Evolutionary conservation across 1,140 invertebrate species (phyloP).

Genomic region (Nephila pilipes): DNA sequence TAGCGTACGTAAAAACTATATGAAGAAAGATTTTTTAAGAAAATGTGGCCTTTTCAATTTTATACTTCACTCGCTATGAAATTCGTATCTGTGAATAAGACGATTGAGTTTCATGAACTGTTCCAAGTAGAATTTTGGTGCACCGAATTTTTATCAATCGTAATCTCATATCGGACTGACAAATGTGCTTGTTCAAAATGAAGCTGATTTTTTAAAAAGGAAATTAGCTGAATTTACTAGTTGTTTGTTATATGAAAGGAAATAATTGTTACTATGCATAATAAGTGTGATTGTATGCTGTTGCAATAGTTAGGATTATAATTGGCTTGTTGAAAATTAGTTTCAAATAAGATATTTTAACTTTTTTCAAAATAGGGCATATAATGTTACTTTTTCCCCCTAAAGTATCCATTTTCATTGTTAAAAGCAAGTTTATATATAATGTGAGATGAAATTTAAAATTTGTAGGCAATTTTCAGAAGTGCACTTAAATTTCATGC

Average conservation of each 20-base stretch:
- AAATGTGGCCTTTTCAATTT: too few relatives aligned
- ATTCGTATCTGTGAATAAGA: background rate
- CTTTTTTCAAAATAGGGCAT: background rate
- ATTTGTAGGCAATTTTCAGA: background rate
- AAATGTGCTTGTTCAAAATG: background rate
- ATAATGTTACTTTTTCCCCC: background rate
- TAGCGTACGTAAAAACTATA: background rate
- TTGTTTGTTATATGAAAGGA: background rate
- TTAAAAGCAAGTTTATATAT: background rate
- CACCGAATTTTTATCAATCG: background rate
- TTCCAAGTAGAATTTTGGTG: background rate
- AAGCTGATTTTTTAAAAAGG: background rate
- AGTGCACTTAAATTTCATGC: background rate
- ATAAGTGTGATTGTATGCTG: background rate
- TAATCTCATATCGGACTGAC: background rate
- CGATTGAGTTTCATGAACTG: background rate
- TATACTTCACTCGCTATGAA: background rate
- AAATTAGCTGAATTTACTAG: background rate
- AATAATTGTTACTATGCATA: background rate
- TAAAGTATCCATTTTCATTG: background rate
- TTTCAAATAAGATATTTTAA: background rate
- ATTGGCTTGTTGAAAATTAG: conserved; percentile 12
- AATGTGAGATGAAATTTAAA: background rate
- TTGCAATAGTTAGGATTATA: background rate
- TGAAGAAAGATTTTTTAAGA: too few relatives aligned